phyloP scores from a whole-genome alignment of 2,888 invertebrate species.

The Margaritifera margaritifera region DNA sequence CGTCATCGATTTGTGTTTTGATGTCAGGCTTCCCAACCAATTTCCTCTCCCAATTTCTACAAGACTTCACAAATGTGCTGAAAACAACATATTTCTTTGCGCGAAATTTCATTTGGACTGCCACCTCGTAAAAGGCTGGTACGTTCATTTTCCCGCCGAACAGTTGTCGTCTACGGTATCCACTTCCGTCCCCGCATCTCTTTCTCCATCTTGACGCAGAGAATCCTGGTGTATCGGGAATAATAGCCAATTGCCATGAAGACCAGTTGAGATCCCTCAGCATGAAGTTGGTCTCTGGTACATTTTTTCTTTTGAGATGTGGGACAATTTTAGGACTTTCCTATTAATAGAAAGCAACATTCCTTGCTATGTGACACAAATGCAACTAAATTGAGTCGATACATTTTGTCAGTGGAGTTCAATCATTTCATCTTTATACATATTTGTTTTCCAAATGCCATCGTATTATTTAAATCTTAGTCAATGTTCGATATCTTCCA shows the following conservation, averaged over 20 bases:
- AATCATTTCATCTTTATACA: no score
- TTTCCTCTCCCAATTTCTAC: constrained; percentile 37
- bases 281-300: constrained; percentile 39
- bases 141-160: constrained; percentile 34
- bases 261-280: constrained; percentile 44
- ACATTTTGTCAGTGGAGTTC: no score
- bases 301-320: constrained; percentile 37
- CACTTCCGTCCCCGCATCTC: constrained; percentile 29
- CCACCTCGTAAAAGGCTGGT: constrained; percentile 48
- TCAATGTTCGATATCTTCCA: no score
- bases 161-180: constrained; percentile 30
- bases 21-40: constrained; percentile 32
- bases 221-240: constrained; percentile 7
- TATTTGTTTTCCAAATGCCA: no score
- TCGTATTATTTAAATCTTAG: no score
- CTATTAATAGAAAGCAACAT: not conserved
- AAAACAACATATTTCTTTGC: constrained; percentile 39
- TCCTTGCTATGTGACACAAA: no score
- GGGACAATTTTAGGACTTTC: constrained; percentile 18
- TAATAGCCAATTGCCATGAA: constrained; percentile 38
- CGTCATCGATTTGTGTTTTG: constrained; percentile 32
- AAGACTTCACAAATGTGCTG: constrained; percentile 23
- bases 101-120: constrained; percentile 30
- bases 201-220: constrained; percentile 9
- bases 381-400: no score